Evolutionary conservation across 2,888 invertebrate species (phyloP).

Genomic region (Metalampra italica): DNA sequence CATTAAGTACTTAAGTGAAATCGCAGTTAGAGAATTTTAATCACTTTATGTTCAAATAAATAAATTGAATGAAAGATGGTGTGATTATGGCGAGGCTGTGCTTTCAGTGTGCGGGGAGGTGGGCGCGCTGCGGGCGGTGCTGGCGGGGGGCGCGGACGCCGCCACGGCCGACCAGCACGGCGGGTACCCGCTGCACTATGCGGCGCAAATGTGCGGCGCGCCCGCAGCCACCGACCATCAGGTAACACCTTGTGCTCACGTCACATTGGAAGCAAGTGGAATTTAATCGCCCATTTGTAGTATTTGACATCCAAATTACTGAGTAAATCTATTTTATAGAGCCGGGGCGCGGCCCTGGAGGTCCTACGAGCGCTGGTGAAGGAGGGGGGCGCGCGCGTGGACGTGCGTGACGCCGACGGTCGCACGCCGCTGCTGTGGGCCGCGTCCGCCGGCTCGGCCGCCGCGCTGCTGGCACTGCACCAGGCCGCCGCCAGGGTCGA

Average conservation of each 20-base stretch:
- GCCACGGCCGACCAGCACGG: constrained; percentile 95
- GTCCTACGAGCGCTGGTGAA: constrained; percentile 88
- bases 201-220: constrained; percentile 97
- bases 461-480: constrained; percentile 92
- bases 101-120: constrained; percentile 93
- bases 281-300: no score
- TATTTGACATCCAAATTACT: no score
- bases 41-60: no score
- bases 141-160: constrained; percentile 91
- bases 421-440: constrained; percentile 98
- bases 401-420: constrained; percentile 94
- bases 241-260: constrained; percentile 36
- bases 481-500: constrained; percentile 91
- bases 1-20: no score
- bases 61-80: no score
- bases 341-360: constrained; percentile 83
- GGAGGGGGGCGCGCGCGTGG: constrained; percentile 87
- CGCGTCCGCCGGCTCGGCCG: constrained; percentile 96
- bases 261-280: no score
- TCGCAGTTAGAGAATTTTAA: no score
- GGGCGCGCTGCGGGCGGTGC: constrained; percentile 89
- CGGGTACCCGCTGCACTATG: constrained; percentile 97
- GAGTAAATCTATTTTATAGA: constrained; percentile 32
- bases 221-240: constrained; percentile 81
- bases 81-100: not conserved